Evolutionary conservation across 2,113 vertebrate species (phyloP).

Genomic region (Lanius ludovicianus): DNA sequence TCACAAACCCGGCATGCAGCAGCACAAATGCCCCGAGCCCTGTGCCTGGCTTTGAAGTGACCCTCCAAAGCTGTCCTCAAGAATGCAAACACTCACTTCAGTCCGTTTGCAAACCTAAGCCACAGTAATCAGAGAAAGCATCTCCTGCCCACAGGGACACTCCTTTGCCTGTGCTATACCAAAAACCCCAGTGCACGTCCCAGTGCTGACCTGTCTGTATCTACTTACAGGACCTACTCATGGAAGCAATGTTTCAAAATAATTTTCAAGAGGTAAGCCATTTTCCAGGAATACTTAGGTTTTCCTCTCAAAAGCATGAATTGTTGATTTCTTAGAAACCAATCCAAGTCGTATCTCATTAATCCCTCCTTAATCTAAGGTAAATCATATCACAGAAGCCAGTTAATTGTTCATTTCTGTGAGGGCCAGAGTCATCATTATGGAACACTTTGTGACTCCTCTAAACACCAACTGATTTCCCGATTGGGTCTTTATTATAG

Average conservation of each 20-base stretch:
- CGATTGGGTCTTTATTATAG: neutral
- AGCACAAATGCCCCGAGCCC: accelerated
- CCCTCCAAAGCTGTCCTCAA: neutral
- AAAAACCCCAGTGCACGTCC: accelerated
- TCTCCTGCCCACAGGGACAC: neutral
- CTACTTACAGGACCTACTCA: neutral
- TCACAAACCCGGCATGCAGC: accelerated
- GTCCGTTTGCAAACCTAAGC: neutral
- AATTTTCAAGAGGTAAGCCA: neutral
- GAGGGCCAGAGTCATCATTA: neutral
- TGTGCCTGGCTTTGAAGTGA: neutral
- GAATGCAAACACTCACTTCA: neutral
- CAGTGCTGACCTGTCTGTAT: neutral
- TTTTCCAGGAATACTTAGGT: neutral
- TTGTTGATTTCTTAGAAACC: neutral
- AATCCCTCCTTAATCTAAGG: neutral
- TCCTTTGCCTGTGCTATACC: neutral
- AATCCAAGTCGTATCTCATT: neutral
- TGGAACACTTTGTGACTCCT: neutral
- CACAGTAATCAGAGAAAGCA: neutral
- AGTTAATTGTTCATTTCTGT: neutral
- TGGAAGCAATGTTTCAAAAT: neutral
- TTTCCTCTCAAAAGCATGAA: neutral
- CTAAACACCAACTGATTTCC: neutral
- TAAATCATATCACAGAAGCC: neutral